Evolutionary conservation across 2,888 invertebrate species (phyloP), one percentile per base, ranked within the genome.

Genomic region (Campaea margaritaria): DNA sequence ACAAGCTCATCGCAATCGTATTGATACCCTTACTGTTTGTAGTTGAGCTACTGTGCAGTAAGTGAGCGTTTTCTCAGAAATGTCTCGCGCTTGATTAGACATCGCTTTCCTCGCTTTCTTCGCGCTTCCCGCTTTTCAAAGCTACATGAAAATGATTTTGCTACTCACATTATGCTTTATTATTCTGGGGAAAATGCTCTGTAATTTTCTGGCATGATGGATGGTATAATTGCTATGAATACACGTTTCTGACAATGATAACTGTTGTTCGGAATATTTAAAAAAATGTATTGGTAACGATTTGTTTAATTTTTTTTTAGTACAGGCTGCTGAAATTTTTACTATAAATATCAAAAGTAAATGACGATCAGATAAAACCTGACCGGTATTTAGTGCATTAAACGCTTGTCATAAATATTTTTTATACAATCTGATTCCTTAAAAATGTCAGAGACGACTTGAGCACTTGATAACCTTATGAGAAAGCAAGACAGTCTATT

Each of bases 1-100:
- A n/a, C n/a, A n/a, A n/a, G n/a, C n/a, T n/a, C n/a, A n/a, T n/a
- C n/a, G n/a, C n/a, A n/a, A n/a, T n/a, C n/a, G n/a, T n/a, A n/a
- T n/a, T n/a, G n/a, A 3, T n/a, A 0, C 16, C 14, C 36, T 15
- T 53, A 49, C 49, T 53, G 44, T 8, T 39, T 11, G 1, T 16
- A 45, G 4, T 12, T 10, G 15, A 53, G 55, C 67, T 65, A 47
- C 52, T 46, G 9, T 47, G 28, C 46, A 10, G 45, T 15, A 45
- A 14, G 46, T 12, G 41, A 78, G 70, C 68, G 72, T 71, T 71
- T 71, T 72, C 68, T 69, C 49, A 50, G 55, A 67, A 55, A 63
- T 69, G 68, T 74, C 76, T 63, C 67, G 55, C 69, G 68, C 72
- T 68, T 78, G 77, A 78, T 78, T 77, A 72, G 75, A 76, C 76